These are phyloP conservation scores for Drosophila kepulauana DNA, from an alignment of 1,140 invertebrate genomes.

Conservation along the genomic window DNA sequence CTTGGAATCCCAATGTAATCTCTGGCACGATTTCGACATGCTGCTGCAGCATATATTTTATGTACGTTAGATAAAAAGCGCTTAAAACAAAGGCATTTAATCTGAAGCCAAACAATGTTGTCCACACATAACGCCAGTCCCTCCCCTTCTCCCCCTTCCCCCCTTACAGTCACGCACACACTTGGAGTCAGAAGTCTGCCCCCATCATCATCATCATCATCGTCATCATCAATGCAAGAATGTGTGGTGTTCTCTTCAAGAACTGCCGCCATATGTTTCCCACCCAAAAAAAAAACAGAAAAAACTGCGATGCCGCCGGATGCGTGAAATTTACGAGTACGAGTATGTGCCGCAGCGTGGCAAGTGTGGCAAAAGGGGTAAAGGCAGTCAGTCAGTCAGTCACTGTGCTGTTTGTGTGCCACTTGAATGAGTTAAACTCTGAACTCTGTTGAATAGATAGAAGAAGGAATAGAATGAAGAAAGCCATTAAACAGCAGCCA, in stretches of 20 bases:
- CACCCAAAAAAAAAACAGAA: not conserved
- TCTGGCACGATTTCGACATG: conserved; percentile 59
- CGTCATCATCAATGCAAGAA: conserved; percentile 33
- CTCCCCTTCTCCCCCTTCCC: not conserved
- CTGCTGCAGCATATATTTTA: conserved; percentile 60
- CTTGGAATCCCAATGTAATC: conserved; percentile 57
- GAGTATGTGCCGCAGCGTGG: conserved; percentile 34
- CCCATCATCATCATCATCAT: not conserved
- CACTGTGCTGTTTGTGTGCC: conserved; percentile 37
- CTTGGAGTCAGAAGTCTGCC: not conserved
- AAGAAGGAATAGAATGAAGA: conserved; percentile 9
- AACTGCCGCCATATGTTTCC: conserved; percentile 68
- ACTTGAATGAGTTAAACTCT: conserved; percentile 75
- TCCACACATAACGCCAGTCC: conserved; percentile 54
- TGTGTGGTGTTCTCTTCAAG: conserved; percentile 52
- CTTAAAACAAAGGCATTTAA: conserved; percentile 77
- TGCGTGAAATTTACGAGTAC: conserved; percentile 68
- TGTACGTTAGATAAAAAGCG: conserved; percentile 78
- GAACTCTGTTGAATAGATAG: conserved; percentile 55
- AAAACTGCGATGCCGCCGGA: conserved; percentile 64
- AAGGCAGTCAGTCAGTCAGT: conserved; percentile 63
- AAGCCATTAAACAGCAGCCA: conserved; percentile 29
- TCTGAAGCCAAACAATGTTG: conserved; percentile 77
- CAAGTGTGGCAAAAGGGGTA: conserved; percentile 7
- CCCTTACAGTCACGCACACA: not conserved